phyloP scores from a whole-genome alignment of 2,888 invertebrate genomes.

The Phania funesta region DNA sequence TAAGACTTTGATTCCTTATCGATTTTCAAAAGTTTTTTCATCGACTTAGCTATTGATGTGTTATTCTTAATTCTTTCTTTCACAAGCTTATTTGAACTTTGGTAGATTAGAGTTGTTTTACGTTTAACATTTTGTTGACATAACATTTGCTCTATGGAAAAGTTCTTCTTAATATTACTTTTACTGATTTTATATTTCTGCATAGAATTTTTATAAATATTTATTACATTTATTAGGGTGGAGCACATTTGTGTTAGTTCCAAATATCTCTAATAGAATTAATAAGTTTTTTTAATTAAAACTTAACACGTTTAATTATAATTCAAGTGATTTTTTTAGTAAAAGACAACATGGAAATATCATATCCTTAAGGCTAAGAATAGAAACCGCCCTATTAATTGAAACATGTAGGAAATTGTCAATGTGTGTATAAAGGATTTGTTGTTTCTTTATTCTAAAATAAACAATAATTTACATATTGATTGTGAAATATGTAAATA shows the following conservation, averaged over 20 bases:
- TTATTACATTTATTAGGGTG: background rate
- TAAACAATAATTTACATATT: conserved; percentile 60
- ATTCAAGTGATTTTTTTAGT: too few species aligned
- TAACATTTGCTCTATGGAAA: conserved; percentile 44
- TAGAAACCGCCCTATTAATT: background rate
- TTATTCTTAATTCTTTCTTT: conserved; percentile 21
- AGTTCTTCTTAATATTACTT: background rate
- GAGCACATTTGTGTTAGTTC: background rate
- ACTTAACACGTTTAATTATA: too few species aligned
- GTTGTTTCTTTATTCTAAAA: conserved; percentile 21
- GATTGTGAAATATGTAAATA: conserved; percentile 60
- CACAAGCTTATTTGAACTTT: conserved; percentile 46
- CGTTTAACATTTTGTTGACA: conserved; percentile 45
- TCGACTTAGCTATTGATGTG: conserved; percentile 17
- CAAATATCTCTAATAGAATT: too few species aligned
- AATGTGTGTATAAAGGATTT: conserved; percentile 8
- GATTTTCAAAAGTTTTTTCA: conserved; percentile 9
- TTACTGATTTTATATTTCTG: background rate
- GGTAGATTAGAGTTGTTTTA: conserved; percentile 16
- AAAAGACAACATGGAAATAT: background rate
- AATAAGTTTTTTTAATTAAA: too few species aligned
- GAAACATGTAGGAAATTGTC: background rate
- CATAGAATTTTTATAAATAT: background rate
- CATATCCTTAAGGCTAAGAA: background rate
- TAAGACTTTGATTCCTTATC: too few species aligned